A percentile compares a stretch with the other conserved stretches of the same genome.
phyloP scores from a whole-genome alignment of 2,797 vertebrate species.

The Jordanella pulchra region DNA sequence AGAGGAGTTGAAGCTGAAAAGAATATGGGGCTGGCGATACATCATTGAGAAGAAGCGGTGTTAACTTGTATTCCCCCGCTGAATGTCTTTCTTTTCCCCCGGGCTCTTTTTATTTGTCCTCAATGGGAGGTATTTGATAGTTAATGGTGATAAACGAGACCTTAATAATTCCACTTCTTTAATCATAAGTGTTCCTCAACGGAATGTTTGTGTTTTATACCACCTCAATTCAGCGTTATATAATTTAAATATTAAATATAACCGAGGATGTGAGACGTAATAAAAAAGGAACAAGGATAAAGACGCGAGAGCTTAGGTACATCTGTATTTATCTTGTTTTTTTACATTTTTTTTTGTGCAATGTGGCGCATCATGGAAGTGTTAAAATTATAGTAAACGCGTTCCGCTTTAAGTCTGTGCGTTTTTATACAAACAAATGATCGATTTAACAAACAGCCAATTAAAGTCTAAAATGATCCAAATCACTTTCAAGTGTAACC shows the following conservation, averaged over 20 bases:
- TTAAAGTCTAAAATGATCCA: constrained; percentile 80
- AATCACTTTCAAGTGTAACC: constrained; percentile 82
- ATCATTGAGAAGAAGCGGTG: constrained; percentile 67
- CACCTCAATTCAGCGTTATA: constrained; percentile 30
- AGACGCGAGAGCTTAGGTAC: constrained; percentile 59
- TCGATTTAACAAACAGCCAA: constrained; percentile 81
- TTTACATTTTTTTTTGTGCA: neutral
- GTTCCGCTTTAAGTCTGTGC: constrained; percentile 60
- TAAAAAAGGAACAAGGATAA: constrained; percentile 55
- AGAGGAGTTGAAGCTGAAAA: constrained; percentile 52
- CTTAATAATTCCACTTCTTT: constrained; percentile 46
- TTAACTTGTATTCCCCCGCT: constrained; percentile 75
- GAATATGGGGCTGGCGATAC: constrained; percentile 59
- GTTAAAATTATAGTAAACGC: constrained; percentile 13
- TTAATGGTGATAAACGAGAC: constrained; percentile 76
- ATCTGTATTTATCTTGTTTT: constrained; percentile 25
- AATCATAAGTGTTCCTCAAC: neutral
- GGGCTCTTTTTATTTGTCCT: constrained; percentile 63
- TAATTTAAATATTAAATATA: constrained; percentile 62
- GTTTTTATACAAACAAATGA: constrained; percentile 72
- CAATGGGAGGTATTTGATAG: constrained; percentile 70
- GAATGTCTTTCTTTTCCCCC: constrained; percentile 53
- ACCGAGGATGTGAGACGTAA: constrained; percentile 47
- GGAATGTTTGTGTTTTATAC: constrained; percentile 40
- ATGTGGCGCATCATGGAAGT: constrained; percentile 25